Evolutionary conservation across 2,888 invertebrate species (phyloP).

Genomic region (Nymphalis urticae): DNA sequence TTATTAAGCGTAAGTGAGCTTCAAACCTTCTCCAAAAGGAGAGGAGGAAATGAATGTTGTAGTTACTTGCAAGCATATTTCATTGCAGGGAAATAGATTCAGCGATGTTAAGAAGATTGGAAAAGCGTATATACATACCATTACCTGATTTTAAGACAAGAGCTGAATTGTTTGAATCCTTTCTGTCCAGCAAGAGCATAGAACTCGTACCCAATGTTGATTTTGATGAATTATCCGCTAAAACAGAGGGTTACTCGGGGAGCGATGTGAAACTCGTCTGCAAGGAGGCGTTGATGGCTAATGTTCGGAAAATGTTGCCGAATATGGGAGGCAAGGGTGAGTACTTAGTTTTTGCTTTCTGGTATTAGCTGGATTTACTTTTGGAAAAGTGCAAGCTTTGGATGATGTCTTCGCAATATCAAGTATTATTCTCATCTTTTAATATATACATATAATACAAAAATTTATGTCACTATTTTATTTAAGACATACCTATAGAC

Average conservation of each 20-base stretch:
- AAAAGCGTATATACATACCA: constrained; percentile 91
- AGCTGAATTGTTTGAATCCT: constrained; percentile 84
- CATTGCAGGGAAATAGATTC: constrained; percentile 89
- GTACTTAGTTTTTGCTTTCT: neutral
- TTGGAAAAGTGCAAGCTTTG: too few relatives aligned
- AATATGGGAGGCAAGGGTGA: constrained; percentile 51
- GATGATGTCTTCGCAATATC: too few relatives aligned
- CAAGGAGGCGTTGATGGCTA: constrained; percentile 93
- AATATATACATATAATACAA: too few relatives aligned
- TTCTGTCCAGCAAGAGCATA: constrained; percentile 75
- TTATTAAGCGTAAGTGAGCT: too few relatives aligned
- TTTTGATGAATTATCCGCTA: constrained; percentile 70
- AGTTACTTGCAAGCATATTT: neutral
- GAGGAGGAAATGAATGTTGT: too few relatives aligned
- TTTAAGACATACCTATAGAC: too few relatives aligned
- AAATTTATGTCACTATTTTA: too few relatives aligned
- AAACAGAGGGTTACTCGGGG: constrained; percentile 91
- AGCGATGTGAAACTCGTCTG: constrained; percentile 93
- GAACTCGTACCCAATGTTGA: constrained; percentile 72
- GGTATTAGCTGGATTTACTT: too few relatives aligned
- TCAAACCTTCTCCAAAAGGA: too few relatives aligned
- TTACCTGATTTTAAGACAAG: constrained; percentile 87
- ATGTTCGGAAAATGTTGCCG: constrained; percentile 84
- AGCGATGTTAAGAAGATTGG: constrained; percentile 92
- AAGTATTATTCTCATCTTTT: too few relatives aligned